Conservation (phyloP, 2,797 vertebrate genomes). For the Hydrocynus forskahlii region DNA sequence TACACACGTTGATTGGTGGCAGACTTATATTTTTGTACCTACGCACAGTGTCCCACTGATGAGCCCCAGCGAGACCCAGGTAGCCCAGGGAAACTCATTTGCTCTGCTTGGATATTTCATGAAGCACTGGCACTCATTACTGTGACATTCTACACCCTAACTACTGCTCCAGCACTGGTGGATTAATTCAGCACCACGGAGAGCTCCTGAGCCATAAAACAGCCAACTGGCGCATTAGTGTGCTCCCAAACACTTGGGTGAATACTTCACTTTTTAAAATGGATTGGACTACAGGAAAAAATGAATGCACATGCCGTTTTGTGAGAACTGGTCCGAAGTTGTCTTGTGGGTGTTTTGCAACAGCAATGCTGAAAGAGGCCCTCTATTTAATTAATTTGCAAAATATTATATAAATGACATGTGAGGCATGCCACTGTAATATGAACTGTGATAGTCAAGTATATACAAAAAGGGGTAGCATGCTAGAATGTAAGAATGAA, state of each 20-base stretch:
- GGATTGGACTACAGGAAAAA: slow-evolving; percentile 8
- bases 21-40: slow-evolving; percentile 23
- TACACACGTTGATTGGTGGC: slow-evolving; percentile 14
- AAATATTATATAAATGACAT: too few species aligned
- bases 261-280: slow-evolving; percentile 17
- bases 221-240: neutral
- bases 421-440: too few species aligned
- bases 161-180: neutral
- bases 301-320: neutral
- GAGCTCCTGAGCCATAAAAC: slow-evolving; percentile 6
- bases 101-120: slow-evolving; percentile 38
- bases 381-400: neutral
- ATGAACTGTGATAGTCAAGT: too few species aligned
- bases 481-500: too few species aligned
- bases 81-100: slow-evolving; percentile 20
- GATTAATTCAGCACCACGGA: slow-evolving; percentile 32
- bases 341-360: neutral
- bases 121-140: slow-evolving; percentile 32
- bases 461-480: too few species aligned
- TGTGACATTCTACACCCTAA: neutral
- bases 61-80: slow-evolving; percentile 26
- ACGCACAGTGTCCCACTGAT: slow-evolving; percentile 28
- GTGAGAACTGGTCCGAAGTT: neutral
- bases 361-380: neutral
- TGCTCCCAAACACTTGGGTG: slow-evolving; percentile 2